These are phyloP conservation scores for Xestia ashworthii DNA, from an alignment of 2,888 invertebrate genomes.

Conservation along the genomic window DNA sequence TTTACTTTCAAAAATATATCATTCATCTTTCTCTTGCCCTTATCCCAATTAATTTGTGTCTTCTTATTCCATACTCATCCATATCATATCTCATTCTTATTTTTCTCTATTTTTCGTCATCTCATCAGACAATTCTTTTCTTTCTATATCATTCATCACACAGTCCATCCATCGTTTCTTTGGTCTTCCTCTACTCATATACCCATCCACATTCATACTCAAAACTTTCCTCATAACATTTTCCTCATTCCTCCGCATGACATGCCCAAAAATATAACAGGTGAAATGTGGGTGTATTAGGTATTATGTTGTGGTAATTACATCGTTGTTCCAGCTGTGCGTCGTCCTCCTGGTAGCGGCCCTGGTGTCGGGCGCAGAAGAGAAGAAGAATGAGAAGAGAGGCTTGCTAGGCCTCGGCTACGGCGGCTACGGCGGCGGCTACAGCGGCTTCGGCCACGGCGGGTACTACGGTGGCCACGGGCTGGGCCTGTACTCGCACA, in stretches of 20 bases:
- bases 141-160: no score
- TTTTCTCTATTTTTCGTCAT: no score
- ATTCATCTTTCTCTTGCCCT: no score
- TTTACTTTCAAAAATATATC: neutral
- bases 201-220: no score
- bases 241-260: no score
- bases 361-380: conserved; percentile 80
- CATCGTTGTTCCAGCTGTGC: conserved; percentile 76
- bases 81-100: no score
- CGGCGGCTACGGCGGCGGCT: conserved; percentile 62
- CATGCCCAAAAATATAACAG: neutral
- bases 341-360: conserved; percentile 79
- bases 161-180: no score
- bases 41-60: no score
- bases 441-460: conserved; percentile 61
- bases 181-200: no score
- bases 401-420: conserved; percentile 77
- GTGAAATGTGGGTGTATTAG: neutral
- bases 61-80: no score
- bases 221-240: no score
- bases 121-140: no score
- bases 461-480: conserved; percentile 76
- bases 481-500: conserved; percentile 74
- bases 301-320: neutral
- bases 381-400: conserved; percentile 63